Evolutionary conservation across 2,113 vertebrate genomes (phyloP).

Genomic region (Puma concolor): DNA sequence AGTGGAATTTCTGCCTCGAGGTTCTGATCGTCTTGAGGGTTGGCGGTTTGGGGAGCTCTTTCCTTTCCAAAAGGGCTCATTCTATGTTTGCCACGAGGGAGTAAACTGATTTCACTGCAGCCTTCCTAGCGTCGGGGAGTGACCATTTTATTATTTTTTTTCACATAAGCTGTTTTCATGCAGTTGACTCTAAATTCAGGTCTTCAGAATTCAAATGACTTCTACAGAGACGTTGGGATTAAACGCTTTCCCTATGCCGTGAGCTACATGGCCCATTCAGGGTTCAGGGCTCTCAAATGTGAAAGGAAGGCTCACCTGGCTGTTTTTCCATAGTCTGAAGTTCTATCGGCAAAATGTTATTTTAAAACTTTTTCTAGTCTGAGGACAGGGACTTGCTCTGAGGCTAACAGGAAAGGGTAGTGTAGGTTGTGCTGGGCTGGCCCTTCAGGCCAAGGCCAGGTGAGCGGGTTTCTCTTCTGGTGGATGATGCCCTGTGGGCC

Average conservation of each 20-base stretch:
- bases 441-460: too few relatives aligned
- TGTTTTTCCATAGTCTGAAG: not conserved
- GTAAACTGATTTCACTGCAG: not conserved
- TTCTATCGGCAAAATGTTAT: not conserved
- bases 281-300: not conserved
- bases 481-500: fast-evolving
- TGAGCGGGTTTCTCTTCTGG: too few relatives aligned
- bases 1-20: not conserved
- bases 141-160: not conserved
- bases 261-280: fast-evolving
- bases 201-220: not conserved
- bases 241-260: fast-evolving
- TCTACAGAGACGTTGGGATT: fast-evolving
- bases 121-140: too few relatives aligned
- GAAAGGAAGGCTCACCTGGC: not conserved
- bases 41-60: fast-evolving
- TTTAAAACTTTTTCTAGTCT: not conserved
- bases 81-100: fast-evolving
- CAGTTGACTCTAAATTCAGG: not conserved
- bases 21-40: too few relatives aligned
- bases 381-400: not conserved
- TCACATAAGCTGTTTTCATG: not conserved
- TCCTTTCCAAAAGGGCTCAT: not conserved
- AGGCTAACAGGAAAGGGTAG: not conserved
- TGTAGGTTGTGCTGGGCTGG: fast-evolving